phyloP scores from a whole-genome alignment of 1,140 invertebrate species.

The Drosophila triauraria region DNA sequence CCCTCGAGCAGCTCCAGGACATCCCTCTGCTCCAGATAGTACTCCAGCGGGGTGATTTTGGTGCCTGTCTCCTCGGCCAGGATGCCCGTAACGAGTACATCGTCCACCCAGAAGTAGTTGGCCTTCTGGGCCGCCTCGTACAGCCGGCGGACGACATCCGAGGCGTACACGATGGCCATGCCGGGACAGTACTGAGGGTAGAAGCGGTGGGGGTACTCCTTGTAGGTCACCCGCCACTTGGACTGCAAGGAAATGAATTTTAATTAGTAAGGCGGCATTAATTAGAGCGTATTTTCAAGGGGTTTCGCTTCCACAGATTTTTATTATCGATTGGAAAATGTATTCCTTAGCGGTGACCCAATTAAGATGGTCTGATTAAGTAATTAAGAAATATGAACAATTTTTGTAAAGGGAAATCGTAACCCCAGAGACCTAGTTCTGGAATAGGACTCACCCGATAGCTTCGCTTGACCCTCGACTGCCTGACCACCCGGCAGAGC shows the following conservation, averaged over 20 bases:
- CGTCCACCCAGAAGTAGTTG: slow-evolving; percentile 94
- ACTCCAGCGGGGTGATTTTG: slow-evolving; percentile 86
- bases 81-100: slow-evolving; percentile 92
- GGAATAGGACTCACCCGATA: slow-evolving; percentile 85
- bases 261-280: not conserved
- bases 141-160: slow-evolving; percentile 89
- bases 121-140: slow-evolving; percentile 88
- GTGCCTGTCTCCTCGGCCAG: slow-evolving; percentile 88
- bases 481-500: slow-evolving; percentile 86
- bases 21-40: slow-evolving; percentile 84
- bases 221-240: slow-evolving; percentile 91
- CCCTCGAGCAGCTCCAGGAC: slow-evolving; percentile 67
- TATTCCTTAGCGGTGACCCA: not conserved
- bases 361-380: not conserved
- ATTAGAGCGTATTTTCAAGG: slow-evolving; percentile 2
- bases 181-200: slow-evolving; percentile 92
- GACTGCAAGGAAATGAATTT: slow-evolving; percentile 79
- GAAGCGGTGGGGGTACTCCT: slow-evolving; percentile 88
- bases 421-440: not conserved
- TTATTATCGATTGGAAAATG: not conserved
- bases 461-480: slow-evolving; percentile 87
- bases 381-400: not conserved
- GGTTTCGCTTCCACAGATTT: not conserved
- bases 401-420: not conserved
- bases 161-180: slow-evolving; percentile 91